These are phyloP conservation scores for Corvus cornix DNA, from an alignment of 2,113 vertebrate genomes.

Conservation along the genomic window DNA sequence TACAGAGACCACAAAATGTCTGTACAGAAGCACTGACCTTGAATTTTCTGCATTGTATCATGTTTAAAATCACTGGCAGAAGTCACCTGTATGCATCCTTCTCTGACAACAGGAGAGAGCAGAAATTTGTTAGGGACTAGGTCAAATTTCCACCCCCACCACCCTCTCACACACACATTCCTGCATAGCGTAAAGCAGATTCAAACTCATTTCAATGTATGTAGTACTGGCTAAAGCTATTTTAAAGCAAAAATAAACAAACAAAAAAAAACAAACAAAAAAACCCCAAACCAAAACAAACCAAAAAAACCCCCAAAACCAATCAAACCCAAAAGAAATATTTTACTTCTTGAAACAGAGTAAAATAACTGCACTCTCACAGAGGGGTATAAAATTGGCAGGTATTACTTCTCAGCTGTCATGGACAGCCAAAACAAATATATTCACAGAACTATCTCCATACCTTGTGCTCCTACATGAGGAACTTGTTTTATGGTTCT, in stretches of 20 bases:
- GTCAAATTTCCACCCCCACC: neutral
- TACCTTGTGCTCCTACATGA: neutral
- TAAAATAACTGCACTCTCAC: slow-evolving; percentile 26
- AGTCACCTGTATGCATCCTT: neutral
- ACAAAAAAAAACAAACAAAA: no score
- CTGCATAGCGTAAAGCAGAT: neutral
- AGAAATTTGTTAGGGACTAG: neutral
- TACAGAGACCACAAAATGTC: neutral
- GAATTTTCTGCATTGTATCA: neutral
- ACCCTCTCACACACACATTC: neutral
- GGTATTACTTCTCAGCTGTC: slow-evolving; percentile 14
- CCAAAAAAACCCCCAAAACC: neutral
- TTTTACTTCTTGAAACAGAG: neutral
- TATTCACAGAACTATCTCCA: neutral
- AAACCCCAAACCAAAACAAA: no score
- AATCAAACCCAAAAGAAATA: no score
- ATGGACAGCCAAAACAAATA: slow-evolving; percentile 1
- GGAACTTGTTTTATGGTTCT: slow-evolving; percentile 38
- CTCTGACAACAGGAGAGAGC: neutral
- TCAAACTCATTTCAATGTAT: neutral
- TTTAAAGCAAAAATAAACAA: neutral
- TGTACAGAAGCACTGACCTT: neutral
- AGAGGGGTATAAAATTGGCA: neutral
- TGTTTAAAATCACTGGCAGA: neutral
- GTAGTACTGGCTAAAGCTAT: neutral